Percentiles rank a stretch among this genome's conserved stretches.
These are phyloP conservation scores for Bufotes viridis DNA, from an alignment of 2,797 vertebrate species.

Conservation along the genomic window DNA sequence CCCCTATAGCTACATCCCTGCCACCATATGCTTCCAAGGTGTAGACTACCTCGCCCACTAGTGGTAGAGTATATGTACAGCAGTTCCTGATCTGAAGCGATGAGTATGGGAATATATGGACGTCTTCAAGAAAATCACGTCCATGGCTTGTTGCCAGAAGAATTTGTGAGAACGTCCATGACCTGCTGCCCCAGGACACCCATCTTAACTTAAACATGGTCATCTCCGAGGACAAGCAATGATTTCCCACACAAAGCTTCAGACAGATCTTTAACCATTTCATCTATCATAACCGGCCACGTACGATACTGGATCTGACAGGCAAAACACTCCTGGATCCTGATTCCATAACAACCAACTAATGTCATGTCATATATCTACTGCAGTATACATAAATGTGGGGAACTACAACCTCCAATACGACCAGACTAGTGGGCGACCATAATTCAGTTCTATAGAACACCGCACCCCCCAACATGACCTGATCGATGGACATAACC, in stretches of 20 bases:
- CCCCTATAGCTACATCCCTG: no score
- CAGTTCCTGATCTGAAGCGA: neutral
- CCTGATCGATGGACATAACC: no score
- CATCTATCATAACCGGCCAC: neutral
- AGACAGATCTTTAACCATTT: neutral
- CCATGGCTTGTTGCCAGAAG: neutral
- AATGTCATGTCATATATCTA: neutral
- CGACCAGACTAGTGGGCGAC: neutral
- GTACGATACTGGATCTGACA: neutral
- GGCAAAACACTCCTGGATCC: neutral
- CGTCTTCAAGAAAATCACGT: neutral
- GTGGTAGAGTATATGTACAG: neutral
- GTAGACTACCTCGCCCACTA: neutral
- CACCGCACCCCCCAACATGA: no score
- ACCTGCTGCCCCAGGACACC: neutral
- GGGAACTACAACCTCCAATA: neutral
- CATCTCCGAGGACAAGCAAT: neutral
- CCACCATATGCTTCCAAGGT: neutral
- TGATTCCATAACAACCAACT: no score
- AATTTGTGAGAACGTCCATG: neutral
- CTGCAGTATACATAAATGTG: neutral
- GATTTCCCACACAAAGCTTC: neutral
- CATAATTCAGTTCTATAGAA: neutral
- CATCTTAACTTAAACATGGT: neutral
- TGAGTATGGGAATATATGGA: neutral